Evolutionary conservation across 2,797 vertebrate species (phyloP).

Genomic region (Etheostoma perlongum): DNA sequence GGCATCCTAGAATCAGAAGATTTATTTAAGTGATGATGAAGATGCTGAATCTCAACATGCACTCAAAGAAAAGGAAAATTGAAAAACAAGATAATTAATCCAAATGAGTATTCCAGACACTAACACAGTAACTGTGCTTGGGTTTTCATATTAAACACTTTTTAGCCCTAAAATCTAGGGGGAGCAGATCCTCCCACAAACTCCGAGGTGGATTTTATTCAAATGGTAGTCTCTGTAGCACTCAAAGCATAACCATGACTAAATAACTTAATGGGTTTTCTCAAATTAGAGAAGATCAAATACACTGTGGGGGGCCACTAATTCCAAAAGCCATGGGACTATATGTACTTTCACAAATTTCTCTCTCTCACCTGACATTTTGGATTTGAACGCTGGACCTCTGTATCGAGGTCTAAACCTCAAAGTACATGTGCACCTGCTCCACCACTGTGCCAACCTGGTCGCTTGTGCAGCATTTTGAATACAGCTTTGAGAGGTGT

Average conservation of each 20-base stretch:
- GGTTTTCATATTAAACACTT: slow-evolving; percentile 1
- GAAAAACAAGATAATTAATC: slow-evolving; percentile 10
- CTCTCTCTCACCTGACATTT: slow-evolving; percentile 9
- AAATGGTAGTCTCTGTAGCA: slow-evolving; percentile 10
- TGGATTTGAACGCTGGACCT: too few relatives aligned
- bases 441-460: too few relatives aligned
- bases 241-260: slow-evolving; percentile 45
- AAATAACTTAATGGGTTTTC: slow-evolving; percentile 50
- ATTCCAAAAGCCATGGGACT: slow-evolving; percentile 17
- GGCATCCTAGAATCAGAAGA: slow-evolving; percentile 17
- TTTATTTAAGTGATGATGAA: not conserved
- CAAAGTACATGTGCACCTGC: too few relatives aligned
- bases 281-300: slow-evolving; percentile 63
- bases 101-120: not conserved
- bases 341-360: not conserved
- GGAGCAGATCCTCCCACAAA: not conserved
- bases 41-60: slow-evolving; percentile 8
- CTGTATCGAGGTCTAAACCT: too few relatives aligned
- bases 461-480: not conserved
- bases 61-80: not conserved
- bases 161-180: not conserved
- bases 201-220: slow-evolving; percentile 19
- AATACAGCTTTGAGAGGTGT: slow-evolving; percentile 5
- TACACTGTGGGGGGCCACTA: slow-evolving; percentile 20
- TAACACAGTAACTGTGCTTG: not conserved